Conservation (phyloP, 2,113 vertebrate genomes). For the Puntigrus tetrazona region DNA sequence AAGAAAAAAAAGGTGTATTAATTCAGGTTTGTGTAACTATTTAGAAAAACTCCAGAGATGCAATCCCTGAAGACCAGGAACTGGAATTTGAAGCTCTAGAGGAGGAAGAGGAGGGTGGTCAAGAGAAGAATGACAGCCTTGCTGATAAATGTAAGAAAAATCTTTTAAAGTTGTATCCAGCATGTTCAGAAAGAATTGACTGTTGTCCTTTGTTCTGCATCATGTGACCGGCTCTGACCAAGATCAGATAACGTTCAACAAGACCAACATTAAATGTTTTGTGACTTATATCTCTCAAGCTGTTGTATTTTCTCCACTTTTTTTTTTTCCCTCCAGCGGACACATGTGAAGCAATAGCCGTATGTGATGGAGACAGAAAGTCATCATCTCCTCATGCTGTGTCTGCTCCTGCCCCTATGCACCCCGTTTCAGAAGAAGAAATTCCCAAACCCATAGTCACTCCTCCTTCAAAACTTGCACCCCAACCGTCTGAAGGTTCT, state of each 20-base stretch:
- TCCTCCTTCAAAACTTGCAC: constrained; percentile 39
- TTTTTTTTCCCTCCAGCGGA: constrained; percentile 12
- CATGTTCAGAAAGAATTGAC: background rate
- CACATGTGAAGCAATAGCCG: constrained; percentile 5
- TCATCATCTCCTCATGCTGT: constrained; percentile 36
- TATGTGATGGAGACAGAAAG: constrained; percentile 5
- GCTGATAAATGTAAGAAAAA: constrained; percentile 52
- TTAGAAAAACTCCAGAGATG: constrained; percentile 79
- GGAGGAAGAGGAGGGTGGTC: constrained; percentile 69
- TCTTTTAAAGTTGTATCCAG: background rate
- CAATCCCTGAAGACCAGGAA: constrained; percentile 76
- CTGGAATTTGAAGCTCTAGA: constrained; percentile 77
- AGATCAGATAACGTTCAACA: too few relatives aligned
- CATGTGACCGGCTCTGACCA: background rate
- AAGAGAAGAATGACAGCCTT: constrained; percentile 34
- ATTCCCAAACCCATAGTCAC: background rate
- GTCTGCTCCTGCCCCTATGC: background rate
- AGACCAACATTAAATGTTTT: background rate
- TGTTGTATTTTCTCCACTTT: background rate
- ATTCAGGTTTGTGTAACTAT: background rate
- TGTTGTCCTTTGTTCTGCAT: background rate
- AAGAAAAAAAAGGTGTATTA: background rate
- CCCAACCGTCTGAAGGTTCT: constrained; percentile 48
- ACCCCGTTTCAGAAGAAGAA: constrained; percentile 34
- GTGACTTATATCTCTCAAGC: background rate